These are phyloP conservation scores for Pseudobourletiella spinata DNA, from an alignment of 1,140 invertebrate genomes.

Conservation along the genomic window DNA sequence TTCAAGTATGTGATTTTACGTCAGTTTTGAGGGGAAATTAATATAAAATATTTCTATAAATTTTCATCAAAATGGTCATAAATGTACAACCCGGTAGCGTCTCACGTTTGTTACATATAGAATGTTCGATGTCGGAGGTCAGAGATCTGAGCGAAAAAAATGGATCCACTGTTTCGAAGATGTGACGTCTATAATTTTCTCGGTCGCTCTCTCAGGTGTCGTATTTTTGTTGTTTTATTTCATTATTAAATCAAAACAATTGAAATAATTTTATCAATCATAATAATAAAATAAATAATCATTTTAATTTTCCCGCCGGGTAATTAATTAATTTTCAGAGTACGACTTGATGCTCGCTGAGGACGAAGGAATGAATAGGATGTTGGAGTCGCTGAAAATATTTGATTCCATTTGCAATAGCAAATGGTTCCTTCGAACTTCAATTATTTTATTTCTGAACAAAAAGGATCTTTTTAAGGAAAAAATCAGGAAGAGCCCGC, in stretches of 20 bases:
- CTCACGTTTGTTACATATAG: constrained; percentile 42
- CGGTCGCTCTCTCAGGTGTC: constrained; percentile 92
- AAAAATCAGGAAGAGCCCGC: constrained; percentile 79
- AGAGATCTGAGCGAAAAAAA: constrained; percentile 98
- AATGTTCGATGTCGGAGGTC: constrained; percentile 93
- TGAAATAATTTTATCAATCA: not conserved
- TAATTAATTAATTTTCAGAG: constrained; percentile 42
- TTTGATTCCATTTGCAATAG: constrained; percentile 97
- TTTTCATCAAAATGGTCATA: not conserved
- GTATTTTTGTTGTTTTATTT: not conserved
- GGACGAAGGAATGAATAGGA: constrained; percentile 65
- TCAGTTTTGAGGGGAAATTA: no score
- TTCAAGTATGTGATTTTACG: constrained; percentile 68
- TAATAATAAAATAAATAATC: no score
- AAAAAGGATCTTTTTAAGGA: constrained; percentile 96
- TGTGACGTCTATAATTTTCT: constrained; percentile 99
- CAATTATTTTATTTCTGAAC: constrained; percentile 94
- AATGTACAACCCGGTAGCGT: not conserved
- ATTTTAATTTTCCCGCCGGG: no score
- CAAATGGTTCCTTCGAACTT: constrained; percentile 96
- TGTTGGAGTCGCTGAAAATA: constrained; percentile 88
- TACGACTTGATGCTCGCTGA: constrained; percentile 63
- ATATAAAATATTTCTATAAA: not conserved
- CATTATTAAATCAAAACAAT: not conserved
- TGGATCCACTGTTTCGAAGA: constrained; percentile 99